These are phyloP conservation scores for Chelonus formosanus DNA, from an alignment of 2,888 invertebrate species.

Conservation along the genomic window DNA sequence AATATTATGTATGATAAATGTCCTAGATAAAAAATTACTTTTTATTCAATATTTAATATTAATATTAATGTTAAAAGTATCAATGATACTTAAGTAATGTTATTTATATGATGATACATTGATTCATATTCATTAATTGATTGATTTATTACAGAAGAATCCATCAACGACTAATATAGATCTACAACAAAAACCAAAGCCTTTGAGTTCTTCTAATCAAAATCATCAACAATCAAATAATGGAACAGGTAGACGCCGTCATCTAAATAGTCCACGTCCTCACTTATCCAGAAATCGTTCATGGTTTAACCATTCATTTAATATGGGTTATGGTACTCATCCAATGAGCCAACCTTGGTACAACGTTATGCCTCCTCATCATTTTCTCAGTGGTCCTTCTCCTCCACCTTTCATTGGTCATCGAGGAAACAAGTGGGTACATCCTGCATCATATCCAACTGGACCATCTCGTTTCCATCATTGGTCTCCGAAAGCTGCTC, in stretches of 20 bases:
- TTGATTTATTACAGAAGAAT: constrained; percentile 43
- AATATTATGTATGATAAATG: too few relatives aligned
- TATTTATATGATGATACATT: too few relatives aligned
- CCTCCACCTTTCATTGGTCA: constrained; percentile 61
- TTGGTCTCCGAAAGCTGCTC: constrained; percentile 60
- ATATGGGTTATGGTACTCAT: constrained; percentile 59
- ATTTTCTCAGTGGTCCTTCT: constrained; percentile 58
- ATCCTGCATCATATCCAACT: constrained; percentile 57
- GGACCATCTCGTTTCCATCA: constrained; percentile 61
- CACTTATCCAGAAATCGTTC: constrained; percentile 59
- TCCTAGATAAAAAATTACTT: too few relatives aligned
- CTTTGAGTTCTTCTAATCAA: constrained; percentile 53
- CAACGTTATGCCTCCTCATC: constrained; percentile 57
- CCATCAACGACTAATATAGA: constrained; percentile 46
- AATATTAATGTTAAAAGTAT: too few relatives aligned
- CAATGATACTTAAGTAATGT: too few relatives aligned
- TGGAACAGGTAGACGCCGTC: constrained; percentile 56
- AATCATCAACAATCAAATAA: constrained; percentile 45
- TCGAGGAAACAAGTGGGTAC: constrained; percentile 58
- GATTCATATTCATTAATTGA: too few relatives aligned
- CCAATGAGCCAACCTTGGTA: constrained; percentile 60
- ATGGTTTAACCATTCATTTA: constrained; percentile 60
- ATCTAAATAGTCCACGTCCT: constrained; percentile 58
- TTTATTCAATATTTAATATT: too few relatives aligned
- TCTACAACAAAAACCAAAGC: constrained; percentile 54